Percentiles rank a stretch among this genome's conserved stretches.
Evolutionary conservation across 2,113 vertebrate species (phyloP).

Genomic region (Phyllostomus hastatus): DNA sequence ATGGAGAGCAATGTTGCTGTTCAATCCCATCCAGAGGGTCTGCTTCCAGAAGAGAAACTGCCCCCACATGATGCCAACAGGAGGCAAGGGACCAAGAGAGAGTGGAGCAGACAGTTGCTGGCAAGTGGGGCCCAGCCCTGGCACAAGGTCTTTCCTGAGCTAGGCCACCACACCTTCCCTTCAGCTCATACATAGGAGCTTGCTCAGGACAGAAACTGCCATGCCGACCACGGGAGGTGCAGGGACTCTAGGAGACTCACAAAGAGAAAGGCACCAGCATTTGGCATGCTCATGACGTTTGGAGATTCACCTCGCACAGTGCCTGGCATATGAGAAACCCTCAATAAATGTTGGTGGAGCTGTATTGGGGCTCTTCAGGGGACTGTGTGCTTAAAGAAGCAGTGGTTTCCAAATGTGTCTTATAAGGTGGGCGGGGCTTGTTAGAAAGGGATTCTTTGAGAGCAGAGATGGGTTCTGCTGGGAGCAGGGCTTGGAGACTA

Average conservation of each 20-base stretch:
- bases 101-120: background rate
- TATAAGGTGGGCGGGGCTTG: background rate
- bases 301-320: background rate
- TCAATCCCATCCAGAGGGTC: background rate
- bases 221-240: background rate
- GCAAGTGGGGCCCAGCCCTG: background rate
- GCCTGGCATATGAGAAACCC: background rate
- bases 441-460: background rate
- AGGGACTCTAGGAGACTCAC: background rate
- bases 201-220: background rate
- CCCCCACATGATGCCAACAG: background rate
- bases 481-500: background rate
- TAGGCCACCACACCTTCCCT: background rate
- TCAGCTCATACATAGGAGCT: background rate
- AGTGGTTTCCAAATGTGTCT: background rate
- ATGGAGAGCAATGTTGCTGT: background rate
- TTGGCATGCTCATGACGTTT: background rate
- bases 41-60: background rate
- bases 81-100: background rate
- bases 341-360: constrained; percentile 35
- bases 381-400: background rate
- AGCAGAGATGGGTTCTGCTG: background rate
- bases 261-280: background rate
- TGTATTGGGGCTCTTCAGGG: background rate
- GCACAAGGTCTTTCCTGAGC: background rate